Base-by-base conservation (phyloP, 2,888 invertebrate genomes). In the Caenorhabditis zanzibari region DNA sequence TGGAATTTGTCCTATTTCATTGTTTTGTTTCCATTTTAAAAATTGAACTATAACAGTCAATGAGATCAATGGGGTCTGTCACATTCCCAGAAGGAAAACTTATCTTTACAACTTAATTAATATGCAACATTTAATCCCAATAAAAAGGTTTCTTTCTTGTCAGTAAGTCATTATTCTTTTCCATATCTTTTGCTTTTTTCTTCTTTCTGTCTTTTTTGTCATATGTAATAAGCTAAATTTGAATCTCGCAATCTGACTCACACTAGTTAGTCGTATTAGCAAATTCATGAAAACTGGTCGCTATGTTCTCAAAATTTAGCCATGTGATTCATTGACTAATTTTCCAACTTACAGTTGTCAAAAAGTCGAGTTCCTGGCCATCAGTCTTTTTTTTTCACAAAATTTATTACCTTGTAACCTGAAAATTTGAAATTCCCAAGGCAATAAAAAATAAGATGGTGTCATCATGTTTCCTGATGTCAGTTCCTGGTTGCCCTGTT, bases 221-320 rank as follows among this genome's bases (percentile, higher is more conserved):
- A 35, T 4, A 19, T 22, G 14, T 47, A 68, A 68, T 52, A 52
- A 19, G 69, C 69, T 38, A 69, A 68, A 69, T 69, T 41, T 54
- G 22, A 54, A 12, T 38, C 10, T 38, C 32, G 5, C 12, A 38
- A 38, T 16, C 2, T 69, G 69, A 69, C 19, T 69, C 69, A 69
- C 32, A 3, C 32, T 47, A 54, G 38, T 68, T 52, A 38, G 68
- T 32, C 24, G 52, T 35, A 59, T 32, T 32, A n/a, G 47, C 35
- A 5, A 3, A 7, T n/a, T 58, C 32, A 32, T 58, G 32, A 58
- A 58, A 47, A 47, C 5, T n/a, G 5, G 19, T 38, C 38, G 38
- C 38, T 10, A 38, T 38, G 38, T 38, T 38, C 38, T 12, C 38
- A 24, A 24, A 24, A n/a, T n/a, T n/a, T n/a, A n/a, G n/a, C 16